Base-by-base conservation (phyloP, 2,888 invertebrate species). In the Stenotaenia linearis region DNA sequence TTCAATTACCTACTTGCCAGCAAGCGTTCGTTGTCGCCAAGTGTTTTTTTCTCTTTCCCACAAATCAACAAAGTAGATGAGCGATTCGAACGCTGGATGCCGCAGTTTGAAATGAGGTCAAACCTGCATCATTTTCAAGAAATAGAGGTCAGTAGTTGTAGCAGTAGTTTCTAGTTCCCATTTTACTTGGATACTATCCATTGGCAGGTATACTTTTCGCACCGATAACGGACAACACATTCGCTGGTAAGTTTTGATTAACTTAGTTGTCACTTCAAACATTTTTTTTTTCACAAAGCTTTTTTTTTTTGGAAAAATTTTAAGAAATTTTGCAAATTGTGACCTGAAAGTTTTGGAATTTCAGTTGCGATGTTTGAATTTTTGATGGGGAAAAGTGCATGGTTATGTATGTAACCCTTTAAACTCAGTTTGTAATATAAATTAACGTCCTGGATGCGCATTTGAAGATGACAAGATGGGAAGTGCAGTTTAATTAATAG, bases 111-210 rank as follows among this genome's bases (percentile, higher is more conserved):
- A 75, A 75, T 10, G 75, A 75, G 75, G 75, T 75, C 75, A 75
- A 75, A 7, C 18, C 37, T 37, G 78, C 61, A 56, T 50, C 78
- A 21, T 78, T 56, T 78, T 78, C 56, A 78, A 78, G 32, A 56
- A 78, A 78, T 78, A 61, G 78, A 78, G 78, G 78, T 78, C 78
- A 78, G 56, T 40, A 61, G 78, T 78, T 78, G 56, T 30, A 69
- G 25, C 69, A 28, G 25, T 28, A 69, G 69, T 28, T 69, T 69
- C n/a, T 28, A 69, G 69, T 25, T 69, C 69, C 28, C 69, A 69
- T 69, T 69, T 69, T 45, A 12, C n/a, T 32, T 50, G 50, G 50
- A 50, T 50, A 69, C 28, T 69, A 69, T 69, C 69, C 69, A 69
- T 69, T 69, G 69, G 69, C 69, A 69, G 69, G 69, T 69, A 3